Evolutionary conservation across 2,888 invertebrate genomes (phyloP), one percentile per base, ranked within the genome.

Genomic region (Eupithecia pulchellata): DNA sequence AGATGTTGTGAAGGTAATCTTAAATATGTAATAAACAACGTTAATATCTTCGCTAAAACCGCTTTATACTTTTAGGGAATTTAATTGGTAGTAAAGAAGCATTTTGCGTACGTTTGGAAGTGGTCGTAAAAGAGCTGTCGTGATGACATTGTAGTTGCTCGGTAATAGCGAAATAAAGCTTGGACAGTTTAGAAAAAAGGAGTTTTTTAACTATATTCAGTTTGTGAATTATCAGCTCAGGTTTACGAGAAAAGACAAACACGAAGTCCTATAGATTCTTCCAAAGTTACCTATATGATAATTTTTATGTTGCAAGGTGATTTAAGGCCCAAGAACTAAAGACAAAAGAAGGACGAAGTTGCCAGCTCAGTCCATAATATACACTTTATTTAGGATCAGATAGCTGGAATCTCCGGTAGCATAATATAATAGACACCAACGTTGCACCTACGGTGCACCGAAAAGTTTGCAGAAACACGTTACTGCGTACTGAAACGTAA

Each of bases 61-160:
- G 79, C 82, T 84, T 82, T 83, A 83, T 82, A 82, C 81, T 82
- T 81, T 81, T 80, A 82, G 81, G 62, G 65, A 74, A 74, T 85
- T 84, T 82, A 82, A 82, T 83, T 78, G 80, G 78, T 75, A 81
- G 78, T 83, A 82, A 87, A 86, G 78, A 73, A 79, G 81, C 78
- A 79, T 85, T 64, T 83, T 79, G 79, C 78, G 77, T 77, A 77
- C 76, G 74, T 77, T 78, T 73, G 77, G 67, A 80, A 84, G 80
- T 82, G 82, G 76, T 84, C 84, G 81, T 89, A 86, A 89, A 88
- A 84, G 82, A 80, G 80, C 75, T 80, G 76, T 79, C 77, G 77
- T 79, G 77, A 78, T 80, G 80, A 83, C 84, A 84, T 82, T 85
- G 83, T 80, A 77, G 74, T 81, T 75, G 74, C 64, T 71, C n/a